Evolutionary conservation across 2,888 invertebrate species (phyloP), one percentile per base, ranked within the genome.

Genomic region (Aporophyla nigra): DNA sequence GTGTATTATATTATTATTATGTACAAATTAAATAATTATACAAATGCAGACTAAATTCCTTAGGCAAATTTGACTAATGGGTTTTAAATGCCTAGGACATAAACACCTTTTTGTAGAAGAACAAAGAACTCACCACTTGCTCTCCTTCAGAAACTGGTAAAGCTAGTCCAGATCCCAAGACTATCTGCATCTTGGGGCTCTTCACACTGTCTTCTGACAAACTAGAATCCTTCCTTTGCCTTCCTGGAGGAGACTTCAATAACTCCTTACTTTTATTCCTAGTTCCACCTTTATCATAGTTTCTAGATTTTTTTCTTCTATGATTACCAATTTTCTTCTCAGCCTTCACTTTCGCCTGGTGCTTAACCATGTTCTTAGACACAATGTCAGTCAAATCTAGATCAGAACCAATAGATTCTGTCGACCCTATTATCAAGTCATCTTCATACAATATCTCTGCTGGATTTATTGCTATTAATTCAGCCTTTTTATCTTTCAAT

Each of bases 101-200:
- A 33, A 46, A 43, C 61, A n/a, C 2, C 1, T 33, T 54, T 27
- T 54, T 10, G 19, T 16, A 68, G 12, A 74, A 21, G 43, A 40
- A 61, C 71, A 40, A 73, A 40, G 63, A 65, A 90, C 95, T 94
- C 90, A 97, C 97, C 88, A 97, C 96, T 97, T 97, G 96, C 91
- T 97, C 97, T 12, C 97, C 97, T 90, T 97, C 97, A 72, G 97
- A 97, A 21, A 97, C 93, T 2, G 97, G 97, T 68, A 97, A 93
- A n/a, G 97, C 94, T 74, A 96, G 94, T 40, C 97, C 97, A 24
- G 96, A 97, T 0, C 97, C 97, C 27, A 97, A 94, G 4, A 97
- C 94, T 82, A 97, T 95, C 80, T 96, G 97, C 94, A 97, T 92
- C 83, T 96, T 95, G 14, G 95, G 95, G 84, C 95, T 96, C 80